phyloP scores from a whole-genome alignment of 2,113 vertebrate genomes.

The Perca fluviatilis region DNA sequence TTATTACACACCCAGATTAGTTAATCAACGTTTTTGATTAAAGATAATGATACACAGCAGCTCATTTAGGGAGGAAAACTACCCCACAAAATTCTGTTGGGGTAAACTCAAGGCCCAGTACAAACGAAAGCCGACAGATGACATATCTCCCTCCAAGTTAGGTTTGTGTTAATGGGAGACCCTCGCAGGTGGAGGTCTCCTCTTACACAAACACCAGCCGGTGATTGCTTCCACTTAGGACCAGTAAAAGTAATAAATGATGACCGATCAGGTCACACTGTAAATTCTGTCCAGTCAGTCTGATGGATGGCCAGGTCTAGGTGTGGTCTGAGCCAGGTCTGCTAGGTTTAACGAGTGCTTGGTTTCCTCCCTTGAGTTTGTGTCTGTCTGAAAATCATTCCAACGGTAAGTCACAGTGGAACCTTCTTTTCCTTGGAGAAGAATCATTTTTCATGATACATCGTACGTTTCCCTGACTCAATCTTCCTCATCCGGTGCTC shows the following conservation, averaged over 20 bases:
- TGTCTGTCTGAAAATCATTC: constrained; percentile 70
- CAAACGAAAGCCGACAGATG: constrained; percentile 47
- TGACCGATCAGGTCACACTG: constrained; percentile 79
- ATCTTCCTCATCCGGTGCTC: constrained; percentile 59
- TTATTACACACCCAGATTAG: constrained; percentile 4
- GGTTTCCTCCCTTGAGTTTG: constrained; percentile 71
- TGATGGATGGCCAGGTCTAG: constrained; percentile 75
- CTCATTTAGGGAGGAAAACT: constrained; percentile 28
- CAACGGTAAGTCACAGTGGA: constrained; percentile 70
- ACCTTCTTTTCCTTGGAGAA: constrained; percentile 48
- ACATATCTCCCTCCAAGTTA: constrained; percentile 68
- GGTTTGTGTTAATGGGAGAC: constrained; percentile 77
- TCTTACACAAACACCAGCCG: constrained; percentile 82
- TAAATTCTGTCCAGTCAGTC: constrained; percentile 80
- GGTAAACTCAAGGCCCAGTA: constrained; percentile 18
- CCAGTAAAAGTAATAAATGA: constrained; percentile 85
- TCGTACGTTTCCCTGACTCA: constrained; percentile 69
- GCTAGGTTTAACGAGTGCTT: constrained; percentile 71
- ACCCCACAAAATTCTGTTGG: constrained; percentile 14
- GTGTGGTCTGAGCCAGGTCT: constrained; percentile 70
- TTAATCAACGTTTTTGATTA: constrained; percentile 44
- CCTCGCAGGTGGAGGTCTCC: constrained; percentile 81
- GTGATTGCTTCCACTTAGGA: constrained; percentile 80
- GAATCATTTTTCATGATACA: constrained; percentile 70
- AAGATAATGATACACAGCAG: constrained; percentile 41